Evolutionary conservation across 2,888 invertebrate genomes (phyloP).

Genomic region (Patella depressa): DNA sequence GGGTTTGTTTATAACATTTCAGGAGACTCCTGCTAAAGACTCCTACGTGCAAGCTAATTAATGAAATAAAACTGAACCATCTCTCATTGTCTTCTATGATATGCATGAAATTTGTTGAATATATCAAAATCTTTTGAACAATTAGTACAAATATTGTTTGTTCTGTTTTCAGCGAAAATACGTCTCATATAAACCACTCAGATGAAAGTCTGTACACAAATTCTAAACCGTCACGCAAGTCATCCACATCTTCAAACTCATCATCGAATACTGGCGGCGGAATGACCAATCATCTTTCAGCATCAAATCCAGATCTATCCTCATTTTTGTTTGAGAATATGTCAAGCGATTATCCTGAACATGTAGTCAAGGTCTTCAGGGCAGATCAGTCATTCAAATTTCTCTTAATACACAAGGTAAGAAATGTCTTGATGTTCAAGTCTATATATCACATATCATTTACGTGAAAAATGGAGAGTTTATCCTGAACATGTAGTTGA

Average conservation of each 20-base stretch:
- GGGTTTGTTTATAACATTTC: no score
- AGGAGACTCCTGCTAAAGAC: no score
- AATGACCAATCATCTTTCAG: constrained; percentile 60
- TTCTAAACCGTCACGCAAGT: constrained; percentile 43
- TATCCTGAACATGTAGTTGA: no score
- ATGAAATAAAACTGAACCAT: no score
- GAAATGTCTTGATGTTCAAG: constrained; percentile 14
- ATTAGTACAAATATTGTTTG: not conserved
- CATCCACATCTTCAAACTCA: constrained; percentile 57
- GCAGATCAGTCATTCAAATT: constrained; percentile 98
- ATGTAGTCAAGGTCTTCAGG: constrained; percentile 93
- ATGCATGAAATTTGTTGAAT: not conserved
- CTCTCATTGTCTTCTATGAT: not conserved
- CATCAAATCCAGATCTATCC: constrained; percentile 68
- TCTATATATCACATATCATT: no score
- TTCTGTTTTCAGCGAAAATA: constrained; percentile 45
- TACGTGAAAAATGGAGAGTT: no score
- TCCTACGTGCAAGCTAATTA: no score
- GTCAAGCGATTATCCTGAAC: constrained; percentile 80
- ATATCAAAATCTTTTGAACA: not conserved
- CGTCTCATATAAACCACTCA: constrained; percentile 59
- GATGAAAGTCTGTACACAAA: constrained; percentile 59
- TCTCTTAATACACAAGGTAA: constrained; percentile 91
- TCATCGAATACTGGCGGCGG: constrained; percentile 50
- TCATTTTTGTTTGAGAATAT: constrained; percentile 48